Evolutionary conservation across 2,797 vertebrate species (phyloP).

Genomic region (Pangasius sanitwongsei): DNA sequence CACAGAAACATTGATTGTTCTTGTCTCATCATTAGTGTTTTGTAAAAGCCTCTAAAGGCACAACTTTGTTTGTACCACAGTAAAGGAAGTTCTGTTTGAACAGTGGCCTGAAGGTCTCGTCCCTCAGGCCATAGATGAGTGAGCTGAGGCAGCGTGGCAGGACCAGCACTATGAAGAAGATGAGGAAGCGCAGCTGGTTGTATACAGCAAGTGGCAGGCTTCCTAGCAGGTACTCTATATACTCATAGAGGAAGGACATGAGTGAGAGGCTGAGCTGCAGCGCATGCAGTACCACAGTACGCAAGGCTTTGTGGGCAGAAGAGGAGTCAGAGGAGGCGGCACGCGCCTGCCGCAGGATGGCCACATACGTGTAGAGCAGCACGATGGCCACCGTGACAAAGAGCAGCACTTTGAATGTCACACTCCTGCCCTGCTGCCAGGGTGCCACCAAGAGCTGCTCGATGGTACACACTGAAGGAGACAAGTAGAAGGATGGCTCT

Average conservation of each 20-base stretch:
- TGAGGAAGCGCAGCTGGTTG: constrained; percentile 37
- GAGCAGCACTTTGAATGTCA: constrained; percentile 30
- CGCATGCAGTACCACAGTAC: constrained; percentile 42
- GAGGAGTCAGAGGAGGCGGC: constrained; percentile 28
- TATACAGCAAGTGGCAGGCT: constrained; percentile 18
- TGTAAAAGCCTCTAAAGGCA: background rate
- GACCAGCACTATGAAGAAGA: constrained; percentile 63
- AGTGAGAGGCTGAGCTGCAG: constrained; percentile 48
- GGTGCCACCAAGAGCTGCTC: constrained; percentile 36
- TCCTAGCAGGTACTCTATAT: constrained; percentile 37
- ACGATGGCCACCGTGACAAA: constrained; percentile 17
- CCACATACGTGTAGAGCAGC: constrained; percentile 51
- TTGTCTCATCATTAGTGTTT: background rate
- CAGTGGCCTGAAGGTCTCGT: constrained; percentile 59
- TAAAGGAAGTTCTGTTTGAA: constrained; percentile 62
- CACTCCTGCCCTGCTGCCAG: constrained; percentile 44
- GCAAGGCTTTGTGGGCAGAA: constrained; percentile 33
- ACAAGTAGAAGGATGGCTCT: constrained; percentile 46
- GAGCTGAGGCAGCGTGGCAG: constrained; percentile 68
- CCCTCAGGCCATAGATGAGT: constrained; percentile 70
- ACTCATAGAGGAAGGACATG: constrained; percentile 46
- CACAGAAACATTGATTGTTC: background rate
- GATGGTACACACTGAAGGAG: constrained; percentile 27
- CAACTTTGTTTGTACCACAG: background rate
- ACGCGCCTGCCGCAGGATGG: constrained; percentile 44